These are phyloP conservation scores for Arctia plantaginis DNA, from an alignment of 2,888 invertebrate species.

Conservation along the genomic window DNA sequence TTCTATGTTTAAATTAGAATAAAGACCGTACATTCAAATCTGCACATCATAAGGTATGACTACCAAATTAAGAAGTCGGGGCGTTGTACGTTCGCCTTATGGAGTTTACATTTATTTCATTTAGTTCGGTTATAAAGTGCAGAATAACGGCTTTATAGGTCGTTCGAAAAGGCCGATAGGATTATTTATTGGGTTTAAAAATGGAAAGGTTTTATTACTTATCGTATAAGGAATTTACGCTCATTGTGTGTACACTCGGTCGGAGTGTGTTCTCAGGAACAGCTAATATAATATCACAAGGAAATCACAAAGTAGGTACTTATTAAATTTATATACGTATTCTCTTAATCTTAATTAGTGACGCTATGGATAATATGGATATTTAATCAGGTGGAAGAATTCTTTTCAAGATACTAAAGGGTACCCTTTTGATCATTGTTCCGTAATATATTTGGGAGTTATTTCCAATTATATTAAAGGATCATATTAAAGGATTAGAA, in stretches of 20 bases:
- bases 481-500: not conserved
- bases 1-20: slow-evolving; percentile 49
- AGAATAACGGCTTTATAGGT: slow-evolving; percentile 63
- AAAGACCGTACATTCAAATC: slow-evolving; percentile 35
- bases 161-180: slow-evolving; percentile 56
- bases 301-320: slow-evolving; percentile 8
- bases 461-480: not conserved
- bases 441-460: not conserved
- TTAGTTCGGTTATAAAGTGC: slow-evolving; percentile 53
- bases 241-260: slow-evolving; percentile 26
- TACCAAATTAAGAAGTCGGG: slow-evolving; percentile 23
- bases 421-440: slow-evolving; percentile 17
- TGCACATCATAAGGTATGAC: slow-evolving; percentile 26
- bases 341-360: slow-evolving; percentile 38
- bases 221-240: slow-evolving; percentile 56
- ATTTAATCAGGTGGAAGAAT: slow-evolving; percentile 25
- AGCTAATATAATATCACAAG: not conserved
- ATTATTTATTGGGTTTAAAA: slow-evolving; percentile 63
- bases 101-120: slow-evolving; percentile 29
- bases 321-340: slow-evolving; percentile 19
- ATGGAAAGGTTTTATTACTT: slow-evolving; percentile 58
- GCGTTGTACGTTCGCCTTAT: slow-evolving; percentile 7
- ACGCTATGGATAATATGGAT: slow-evolving; percentile 17
- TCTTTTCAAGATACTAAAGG: slow-evolving; percentile 18
- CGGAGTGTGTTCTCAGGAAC: slow-evolving; percentile 20